These are phyloP conservation scores for Epirrhoe tristata DNA, from an alignment of 2,888 invertebrate species.

Conservation along the genomic window DNA sequence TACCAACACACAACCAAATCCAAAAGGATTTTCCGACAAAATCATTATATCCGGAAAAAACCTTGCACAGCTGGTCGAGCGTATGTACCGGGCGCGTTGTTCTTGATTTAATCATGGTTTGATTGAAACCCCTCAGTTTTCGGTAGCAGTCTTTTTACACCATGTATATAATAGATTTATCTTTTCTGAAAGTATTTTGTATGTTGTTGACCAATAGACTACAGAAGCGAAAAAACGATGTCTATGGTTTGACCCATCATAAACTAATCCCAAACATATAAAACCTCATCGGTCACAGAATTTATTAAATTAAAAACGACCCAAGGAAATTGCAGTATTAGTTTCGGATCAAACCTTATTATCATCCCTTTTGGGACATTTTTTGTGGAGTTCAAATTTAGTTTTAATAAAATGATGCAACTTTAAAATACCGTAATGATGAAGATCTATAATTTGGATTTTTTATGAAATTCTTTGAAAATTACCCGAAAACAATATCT, in stretches of 20 bases:
- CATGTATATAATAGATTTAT: no score
- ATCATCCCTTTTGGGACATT: conserved; percentile 68
- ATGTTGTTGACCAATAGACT: no score
- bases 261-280: conserved; percentile 10
- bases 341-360: conserved; percentile 73
- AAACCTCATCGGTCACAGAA: conserved; percentile 32
- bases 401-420: conserved; percentile 59
- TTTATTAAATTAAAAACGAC: conserved; percentile 58
- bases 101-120: no score
- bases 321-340: conserved; percentile 71
- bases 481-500: background rate
- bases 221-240: no score
- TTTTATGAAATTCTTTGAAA: conserved; percentile 16
- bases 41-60: no score
- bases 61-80: no score
- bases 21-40: no score
- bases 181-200: no score
- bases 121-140: no score
- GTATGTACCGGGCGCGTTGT: no score
- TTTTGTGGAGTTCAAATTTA: conserved; percentile 59
- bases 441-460: conserved; percentile 31
- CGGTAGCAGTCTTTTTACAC: no score
- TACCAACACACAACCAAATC: no score
- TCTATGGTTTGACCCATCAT: conserved; percentile 4
- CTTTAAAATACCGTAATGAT: conserved; percentile 32